phyloP scores from a whole-genome alignment of 2,113 vertebrate species.

The Oncorhynchus mykiss region DNA sequence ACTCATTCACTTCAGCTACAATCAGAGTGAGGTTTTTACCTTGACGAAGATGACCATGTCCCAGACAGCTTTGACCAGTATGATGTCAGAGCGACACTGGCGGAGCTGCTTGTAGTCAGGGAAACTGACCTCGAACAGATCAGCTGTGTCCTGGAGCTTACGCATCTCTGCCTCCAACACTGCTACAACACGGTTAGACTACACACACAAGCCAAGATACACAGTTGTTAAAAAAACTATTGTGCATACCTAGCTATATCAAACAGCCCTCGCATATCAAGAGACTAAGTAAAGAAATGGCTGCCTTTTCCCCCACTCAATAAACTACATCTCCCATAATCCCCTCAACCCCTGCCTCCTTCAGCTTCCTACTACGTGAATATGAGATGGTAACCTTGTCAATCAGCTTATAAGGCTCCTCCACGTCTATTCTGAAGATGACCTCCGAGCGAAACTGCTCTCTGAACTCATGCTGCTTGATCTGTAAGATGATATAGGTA shows the following conservation, averaged over 20 bases:
- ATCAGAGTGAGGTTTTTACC: constrained; percentile 48
- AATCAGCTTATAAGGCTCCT: constrained; percentile 66
- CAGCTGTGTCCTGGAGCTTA: constrained; percentile 71
- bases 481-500: constrained; percentile 44
- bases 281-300: too few relatives aligned
- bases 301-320: too few relatives aligned
- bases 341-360: too few relatives aligned
- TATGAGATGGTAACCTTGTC: constrained; percentile 63
- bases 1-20: too few relatives aligned
- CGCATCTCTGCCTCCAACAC: constrained; percentile 72
- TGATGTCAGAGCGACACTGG: constrained; percentile 72
- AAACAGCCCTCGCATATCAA: too few relatives aligned
- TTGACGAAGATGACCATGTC: constrained; percentile 76
- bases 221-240: too few relatives aligned
- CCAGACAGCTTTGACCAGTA: constrained; percentile 77
- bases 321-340: too few relatives aligned
- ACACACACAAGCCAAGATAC: neutral
- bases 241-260: too few relatives aligned
- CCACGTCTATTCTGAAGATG: constrained; percentile 66
- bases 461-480: constrained; percentile 79
- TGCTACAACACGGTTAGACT: constrained; percentile 63
- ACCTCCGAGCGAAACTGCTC: constrained; percentile 74
- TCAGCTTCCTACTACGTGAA: neutral
- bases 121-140: constrained; percentile 76
- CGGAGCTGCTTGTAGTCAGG: constrained; percentile 78